phyloP scores from a whole-genome alignment of 2,113 vertebrate genomes.

The Sinocyclocheilus anophthalmus region DNA sequence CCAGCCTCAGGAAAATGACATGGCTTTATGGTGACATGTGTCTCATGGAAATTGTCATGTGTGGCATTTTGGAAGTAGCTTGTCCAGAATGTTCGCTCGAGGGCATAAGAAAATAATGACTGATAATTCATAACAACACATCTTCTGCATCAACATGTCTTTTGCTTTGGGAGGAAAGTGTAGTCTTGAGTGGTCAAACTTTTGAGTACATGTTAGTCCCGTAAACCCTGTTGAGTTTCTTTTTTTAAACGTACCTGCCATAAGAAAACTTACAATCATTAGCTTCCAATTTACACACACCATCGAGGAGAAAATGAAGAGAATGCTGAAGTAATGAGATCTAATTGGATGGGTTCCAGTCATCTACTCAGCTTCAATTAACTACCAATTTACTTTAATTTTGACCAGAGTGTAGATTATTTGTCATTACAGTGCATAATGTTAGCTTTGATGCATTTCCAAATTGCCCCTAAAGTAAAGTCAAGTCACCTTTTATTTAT shows the following conservation, averaged over 20 bases:
- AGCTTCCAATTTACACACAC: constrained; percentile 50
- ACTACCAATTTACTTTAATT: constrained; percentile 56
- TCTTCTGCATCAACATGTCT: constrained; percentile 10
- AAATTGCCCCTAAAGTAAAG: constrained; percentile 33
- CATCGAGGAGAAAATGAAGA: constrained; percentile 41
- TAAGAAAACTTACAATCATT: constrained; percentile 38
- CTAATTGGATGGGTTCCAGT: constrained; percentile 51
- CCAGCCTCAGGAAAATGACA: constrained; percentile 46
- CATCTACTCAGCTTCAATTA: constrained; percentile 54
- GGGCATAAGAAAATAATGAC: constrained; percentile 44
- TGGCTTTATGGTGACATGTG: constrained; percentile 47
- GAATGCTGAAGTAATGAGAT: constrained; percentile 44
- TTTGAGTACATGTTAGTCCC: constrained; percentile 23
- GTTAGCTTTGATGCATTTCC: constrained; percentile 43
- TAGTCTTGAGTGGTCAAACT: constrained; percentile 33
- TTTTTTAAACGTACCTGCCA: constrained; percentile 39
- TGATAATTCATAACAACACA: constrained; percentile 37
- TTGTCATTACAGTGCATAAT: constrained; percentile 36
- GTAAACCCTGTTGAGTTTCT: constrained; percentile 17
- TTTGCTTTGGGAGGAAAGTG: neutral
- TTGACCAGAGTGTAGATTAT: constrained; percentile 39
- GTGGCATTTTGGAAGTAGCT: constrained; percentile 37
- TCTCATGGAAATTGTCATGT: constrained; percentile 52
- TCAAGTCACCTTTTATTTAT: too few species aligned
- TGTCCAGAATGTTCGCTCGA: constrained; percentile 48